Evolutionary conservation across 2,113 vertebrate species (phyloP), one percentile per base, ranked within the genome.

Genomic region (Tragelaphus imberbis): DNA sequence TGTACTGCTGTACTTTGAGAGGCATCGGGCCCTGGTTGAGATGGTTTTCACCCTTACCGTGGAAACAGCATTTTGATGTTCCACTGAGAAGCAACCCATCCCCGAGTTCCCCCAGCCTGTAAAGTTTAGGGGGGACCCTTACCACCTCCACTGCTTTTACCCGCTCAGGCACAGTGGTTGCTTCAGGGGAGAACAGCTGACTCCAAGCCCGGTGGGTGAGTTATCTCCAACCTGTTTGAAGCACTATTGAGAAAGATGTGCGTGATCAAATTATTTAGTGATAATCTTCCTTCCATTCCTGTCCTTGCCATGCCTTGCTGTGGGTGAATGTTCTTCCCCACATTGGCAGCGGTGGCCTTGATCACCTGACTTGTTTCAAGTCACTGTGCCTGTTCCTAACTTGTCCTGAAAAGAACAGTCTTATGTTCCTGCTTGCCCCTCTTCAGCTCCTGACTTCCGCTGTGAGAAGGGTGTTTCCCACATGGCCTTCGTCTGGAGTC

Each of bases 331-430:
- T 12, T 49, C 33, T 23, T 23, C 15, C 28, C 3, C 16, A 13
- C 3, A 14, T 19, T 5, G 21, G 7, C 3, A 2, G 1, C 7
- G 5, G 19, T 30, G 55, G 40, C 28, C 30, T 55, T 13, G 21
- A 65, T 47, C 61, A 2, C 15, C 30, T 30, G 40, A 55, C 53
- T 75, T 30, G 33, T 65, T 25, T 40, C n/a, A 68, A 47, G 58
- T 47, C 16, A 8, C 16, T 3, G 55, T 12, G 25, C 68, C 30
- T 0, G 4, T 30, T 51, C 53, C 25, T 17, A 28, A 27, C 84
- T 21, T 61, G 68, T 27, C 51, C 63, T 77, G 36, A 17, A 40
- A 36, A 44, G 19, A 25, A 33, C 30, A 2, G 2, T 5, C 89
- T 63, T 21, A 3, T 6, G 36, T 47, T 86, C 9, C 65, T 58